These are phyloP conservation scores for Trissonchulus latispiculum DNA, from an alignment of 2,888 invertebrate species.

Conservation along the genomic window DNA sequence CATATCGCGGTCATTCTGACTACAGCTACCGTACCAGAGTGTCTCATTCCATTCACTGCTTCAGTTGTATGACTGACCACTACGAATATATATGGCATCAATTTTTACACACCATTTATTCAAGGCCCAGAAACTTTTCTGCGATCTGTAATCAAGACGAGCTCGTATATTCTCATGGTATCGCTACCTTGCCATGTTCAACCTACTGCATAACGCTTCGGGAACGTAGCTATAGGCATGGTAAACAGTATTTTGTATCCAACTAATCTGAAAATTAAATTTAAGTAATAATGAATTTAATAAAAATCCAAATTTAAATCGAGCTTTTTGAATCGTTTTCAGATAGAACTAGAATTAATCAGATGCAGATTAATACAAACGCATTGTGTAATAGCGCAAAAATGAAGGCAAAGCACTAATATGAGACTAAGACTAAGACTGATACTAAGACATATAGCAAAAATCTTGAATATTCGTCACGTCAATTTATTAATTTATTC, in stretches of 20 bases:
- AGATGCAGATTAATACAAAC: not conserved
- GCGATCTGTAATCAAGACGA: not conserved
- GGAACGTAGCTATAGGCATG: not conserved
- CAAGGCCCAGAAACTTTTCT: not conserved
- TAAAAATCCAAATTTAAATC: no score
- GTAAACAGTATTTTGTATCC: not conserved
- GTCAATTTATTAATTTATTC: no score
- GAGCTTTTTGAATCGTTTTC: no score
- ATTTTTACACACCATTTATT: not conserved
- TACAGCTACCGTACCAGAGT: no score
- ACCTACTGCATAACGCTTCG: not conserved
- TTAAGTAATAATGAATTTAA: no score
- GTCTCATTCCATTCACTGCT: conserved; percentile 13
- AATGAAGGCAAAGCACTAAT: not conserved
- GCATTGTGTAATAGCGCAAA: no score
- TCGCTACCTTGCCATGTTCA: not conserved
- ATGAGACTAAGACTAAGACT: not conserved
- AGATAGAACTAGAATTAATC: no score
- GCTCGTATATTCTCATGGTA: not conserved
- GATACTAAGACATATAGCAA: no score
- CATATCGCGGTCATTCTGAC: no score
- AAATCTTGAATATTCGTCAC: no score
- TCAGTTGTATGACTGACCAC: conserved; percentile 1
- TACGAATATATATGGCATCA: not conserved
- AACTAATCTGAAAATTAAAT: not conserved